Evolutionary conservation across 2,797 vertebrate genomes (phyloP).

Genomic region (Hemitrygon akajei): DNA sequence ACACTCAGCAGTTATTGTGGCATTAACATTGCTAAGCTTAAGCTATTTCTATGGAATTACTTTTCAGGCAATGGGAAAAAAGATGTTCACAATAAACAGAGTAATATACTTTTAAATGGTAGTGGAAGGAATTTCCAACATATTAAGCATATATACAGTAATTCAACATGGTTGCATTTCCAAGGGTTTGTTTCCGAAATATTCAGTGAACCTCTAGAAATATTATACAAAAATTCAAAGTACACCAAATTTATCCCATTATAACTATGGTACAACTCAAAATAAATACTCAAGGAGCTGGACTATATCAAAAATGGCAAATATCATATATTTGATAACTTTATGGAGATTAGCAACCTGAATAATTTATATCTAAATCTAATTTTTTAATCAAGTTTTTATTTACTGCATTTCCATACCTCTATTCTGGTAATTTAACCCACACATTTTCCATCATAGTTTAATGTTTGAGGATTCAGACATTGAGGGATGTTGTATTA

Average conservation of each 20-base stretch:
- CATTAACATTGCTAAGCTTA: not conserved
- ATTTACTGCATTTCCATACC: too few species aligned
- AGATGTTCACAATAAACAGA: not conserved
- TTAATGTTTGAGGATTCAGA: too few species aligned
- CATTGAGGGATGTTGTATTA: too few species aligned
- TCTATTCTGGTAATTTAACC: too few species aligned
- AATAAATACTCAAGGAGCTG: slow-evolving; percentile 5
- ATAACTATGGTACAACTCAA: not conserved
- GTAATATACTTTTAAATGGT: not conserved
- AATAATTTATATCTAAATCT: too few species aligned
- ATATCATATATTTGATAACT: not conserved
- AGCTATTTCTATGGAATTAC: not conserved
- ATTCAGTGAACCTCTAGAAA: not conserved
- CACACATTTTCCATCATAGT: too few species aligned
- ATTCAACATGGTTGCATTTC: not conserved
- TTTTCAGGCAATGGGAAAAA: not conserved
- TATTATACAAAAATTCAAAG: not conserved
- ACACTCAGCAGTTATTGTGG: not conserved
- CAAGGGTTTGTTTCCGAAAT: not conserved
- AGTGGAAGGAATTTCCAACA: not conserved
- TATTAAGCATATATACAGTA: not conserved
- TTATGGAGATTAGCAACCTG: not conserved
- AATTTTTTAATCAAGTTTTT: too few species aligned
- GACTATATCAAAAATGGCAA: too few species aligned
- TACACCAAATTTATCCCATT: not conserved